Base-by-base conservation (phyloP, 2,113 vertebrate species). In the Serinus canaria region DNA sequence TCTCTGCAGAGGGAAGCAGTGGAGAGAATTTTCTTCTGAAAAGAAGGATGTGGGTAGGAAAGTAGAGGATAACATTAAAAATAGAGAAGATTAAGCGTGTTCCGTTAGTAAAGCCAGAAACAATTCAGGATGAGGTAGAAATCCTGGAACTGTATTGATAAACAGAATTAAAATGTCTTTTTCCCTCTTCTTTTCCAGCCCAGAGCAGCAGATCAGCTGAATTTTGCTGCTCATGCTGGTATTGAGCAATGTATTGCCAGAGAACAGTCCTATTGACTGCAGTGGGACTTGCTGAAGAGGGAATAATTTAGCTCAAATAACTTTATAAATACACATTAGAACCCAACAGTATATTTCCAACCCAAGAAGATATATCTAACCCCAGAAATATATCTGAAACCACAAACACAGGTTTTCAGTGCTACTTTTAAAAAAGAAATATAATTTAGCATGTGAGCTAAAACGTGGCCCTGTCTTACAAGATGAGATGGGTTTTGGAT, bases 61-160 rank as follows among this genome's bases (percentile, higher is more conserved):
- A 92, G 56, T 49, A 78, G 76, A 86, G 52, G 66, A 68, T 90
- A 95, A 88, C 79, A 81, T 93, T 93, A 83, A 92, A 90, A 95
- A 81, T 43, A 87, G 49, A 39, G 64, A 82, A 95, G 85, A 89
- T 89, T 83, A 56, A 88, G 83, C 66, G 64, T 58, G 52, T 88
- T 66, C 39, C 67, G 58, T 83, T 92, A 63, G 56, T 37, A 64
- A 70, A 90, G 73, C 31, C 73, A 93, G 73, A 64, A 83, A 89
- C 56, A 60, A 79, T 72, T 87, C 53, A 80, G 84, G 43, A 70
- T 86, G 58, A 92, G 41, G 44, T 80, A 79, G 52, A 87, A 89
- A 90, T 83, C 46, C 37, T 92, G 62, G 24, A 89, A 82, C 69
- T 82, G 39, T 37, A 44, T 50, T 83, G 72, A 49, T 77, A 72